Conservation (phyloP, 2,888 invertebrate genomes). For the Sipha maydis region DNA sequence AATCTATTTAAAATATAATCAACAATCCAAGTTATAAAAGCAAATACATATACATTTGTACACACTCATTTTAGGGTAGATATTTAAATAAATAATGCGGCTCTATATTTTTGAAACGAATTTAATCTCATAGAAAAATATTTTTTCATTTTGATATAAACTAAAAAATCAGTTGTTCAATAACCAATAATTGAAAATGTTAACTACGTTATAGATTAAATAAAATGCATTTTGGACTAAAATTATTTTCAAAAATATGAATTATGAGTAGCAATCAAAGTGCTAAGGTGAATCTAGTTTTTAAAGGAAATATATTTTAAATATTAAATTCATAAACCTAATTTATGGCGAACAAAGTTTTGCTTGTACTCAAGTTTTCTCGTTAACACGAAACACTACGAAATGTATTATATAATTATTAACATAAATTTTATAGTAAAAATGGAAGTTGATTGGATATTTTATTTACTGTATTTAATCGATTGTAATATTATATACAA, state of each 20-base stretch:
- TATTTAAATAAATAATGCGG: no score
- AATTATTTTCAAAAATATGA: constrained; percentile 10
- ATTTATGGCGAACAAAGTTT: constrained; percentile 30
- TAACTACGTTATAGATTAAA: background rate
- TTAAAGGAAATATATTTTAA: constrained; percentile 40
- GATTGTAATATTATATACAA: constrained; percentile 8
- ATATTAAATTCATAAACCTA: constrained; percentile 31
- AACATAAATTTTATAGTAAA: constrained; percentile 29
- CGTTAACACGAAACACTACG: constrained; percentile 8
- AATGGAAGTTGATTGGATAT: constrained; percentile 11
- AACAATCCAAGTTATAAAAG: no score
- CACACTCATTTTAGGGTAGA: no score
- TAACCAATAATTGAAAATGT: background rate
- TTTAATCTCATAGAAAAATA: no score
- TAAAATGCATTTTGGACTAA: background rate
- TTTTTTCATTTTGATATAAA: no score
- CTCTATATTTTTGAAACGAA: no score
- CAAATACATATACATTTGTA: no score
- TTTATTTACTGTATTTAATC: constrained; percentile 25
- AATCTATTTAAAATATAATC: no score
- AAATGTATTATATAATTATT: constrained; percentile 14
- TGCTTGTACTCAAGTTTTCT: constrained; percentile 28
- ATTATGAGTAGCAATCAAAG: background rate
- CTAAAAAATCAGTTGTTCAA: no score
- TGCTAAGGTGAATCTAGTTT: constrained; percentile 5